Conservation (phyloP, 2,113 vertebrate species). For the Leucopsar rothschildi region DNA sequence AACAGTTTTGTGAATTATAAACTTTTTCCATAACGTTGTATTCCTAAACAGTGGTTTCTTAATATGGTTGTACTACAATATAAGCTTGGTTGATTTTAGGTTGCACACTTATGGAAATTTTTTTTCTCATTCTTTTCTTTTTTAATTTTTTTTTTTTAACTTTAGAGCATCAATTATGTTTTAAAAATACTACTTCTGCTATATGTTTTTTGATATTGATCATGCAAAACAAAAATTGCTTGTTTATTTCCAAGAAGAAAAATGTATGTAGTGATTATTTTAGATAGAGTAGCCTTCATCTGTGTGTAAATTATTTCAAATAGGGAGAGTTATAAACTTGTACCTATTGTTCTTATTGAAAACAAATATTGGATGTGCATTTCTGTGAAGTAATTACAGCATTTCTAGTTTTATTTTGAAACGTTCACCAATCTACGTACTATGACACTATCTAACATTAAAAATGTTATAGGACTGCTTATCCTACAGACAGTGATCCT, state of each 20-base stretch:
- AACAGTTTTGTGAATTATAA: conserved; percentile 78
- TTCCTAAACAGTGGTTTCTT: conserved; percentile 81
- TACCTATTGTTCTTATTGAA: conserved; percentile 80
- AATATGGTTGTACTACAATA: conserved; percentile 75
- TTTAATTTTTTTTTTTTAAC: neutral
- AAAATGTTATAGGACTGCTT: conserved; percentile 66
- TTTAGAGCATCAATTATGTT: conserved; percentile 70
- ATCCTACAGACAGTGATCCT: conserved; percentile 61
- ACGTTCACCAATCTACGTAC: conserved; percentile 78
- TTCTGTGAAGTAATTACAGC: conserved; percentile 79
- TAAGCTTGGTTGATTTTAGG: conserved; percentile 78
- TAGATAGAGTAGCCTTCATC: conserved; percentile 82
- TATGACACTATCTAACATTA: conserved; percentile 78
- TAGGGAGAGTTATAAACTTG: conserved; percentile 79
- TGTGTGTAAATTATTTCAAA: conserved; percentile 90
- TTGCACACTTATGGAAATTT: conserved; percentile 71
- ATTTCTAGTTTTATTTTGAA: conserved; percentile 87
- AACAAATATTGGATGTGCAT: conserved; percentile 80
- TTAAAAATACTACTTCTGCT: conserved; percentile 68
- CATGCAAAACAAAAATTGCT: conserved; percentile 78
- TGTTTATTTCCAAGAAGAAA: conserved; percentile 81
- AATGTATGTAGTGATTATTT: conserved; percentile 93
- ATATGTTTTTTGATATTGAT: conserved; percentile 79
- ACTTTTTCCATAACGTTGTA: conserved; percentile 75
- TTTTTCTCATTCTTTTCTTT: neutral